Conservation (phyloP, 2,113 vertebrate genomes). For the Phainopepla nitens region DNA sequence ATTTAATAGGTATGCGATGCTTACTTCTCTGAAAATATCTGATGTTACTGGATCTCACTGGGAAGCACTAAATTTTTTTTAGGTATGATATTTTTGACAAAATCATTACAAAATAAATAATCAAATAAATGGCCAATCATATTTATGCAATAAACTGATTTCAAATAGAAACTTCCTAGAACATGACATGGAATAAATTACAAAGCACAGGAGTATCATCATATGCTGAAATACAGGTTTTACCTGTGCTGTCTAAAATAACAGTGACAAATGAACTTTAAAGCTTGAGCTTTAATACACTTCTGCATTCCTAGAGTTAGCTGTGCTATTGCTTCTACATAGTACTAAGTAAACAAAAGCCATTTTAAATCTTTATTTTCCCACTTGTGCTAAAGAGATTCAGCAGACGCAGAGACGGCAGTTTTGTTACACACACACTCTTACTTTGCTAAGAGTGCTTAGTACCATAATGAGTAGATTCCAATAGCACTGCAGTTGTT, state of each 20-base stretch:
- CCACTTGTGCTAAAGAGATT: neutral
- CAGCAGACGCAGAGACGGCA: fast-evolving
- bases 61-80: neutral
- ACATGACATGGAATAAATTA: neutral
- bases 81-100: too few species aligned
- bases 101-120: too few species aligned
- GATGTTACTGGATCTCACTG: neutral
- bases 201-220: neutral
- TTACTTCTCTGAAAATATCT: neutral
- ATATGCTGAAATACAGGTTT: neutral
- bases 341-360: neutral
- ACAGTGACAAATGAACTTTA: neutral
- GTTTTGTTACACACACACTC: neutral
- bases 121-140: neutral
- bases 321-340: neutral
- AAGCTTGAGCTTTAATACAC: neutral
- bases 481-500: neutral
- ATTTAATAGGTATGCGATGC: neutral
- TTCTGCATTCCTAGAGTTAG: neutral
- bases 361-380: neutral
- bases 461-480: neutral
- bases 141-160: neutral
- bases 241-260: neutral
- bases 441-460: neutral
- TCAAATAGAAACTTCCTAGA: neutral